Evolutionary conservation across 1,140 invertebrate species (phyloP).

Genomic region (Andricus grossulariae): DNA sequence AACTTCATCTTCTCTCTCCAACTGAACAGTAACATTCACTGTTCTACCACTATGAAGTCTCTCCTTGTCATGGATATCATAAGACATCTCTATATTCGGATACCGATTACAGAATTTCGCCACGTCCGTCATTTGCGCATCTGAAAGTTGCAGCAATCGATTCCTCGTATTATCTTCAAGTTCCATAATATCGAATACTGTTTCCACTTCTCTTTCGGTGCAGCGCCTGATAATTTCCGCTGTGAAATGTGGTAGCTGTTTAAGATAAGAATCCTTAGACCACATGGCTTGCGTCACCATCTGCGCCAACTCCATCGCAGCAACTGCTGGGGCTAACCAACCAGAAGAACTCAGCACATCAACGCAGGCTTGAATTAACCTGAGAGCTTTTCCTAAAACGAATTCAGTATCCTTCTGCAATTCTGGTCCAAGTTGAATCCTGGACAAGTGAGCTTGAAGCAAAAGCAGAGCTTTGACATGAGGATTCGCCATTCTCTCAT

Average conservation of each 20-base stretch:
- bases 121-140: conserved; percentile 96
- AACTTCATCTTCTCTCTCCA: conserved; percentile 98
- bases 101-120: conserved; percentile 99
- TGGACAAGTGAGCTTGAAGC: conserved; percentile 95
- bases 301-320: conserved; percentile 99
- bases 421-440: conserved; percentile 95
- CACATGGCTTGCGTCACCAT: conserved; percentile 99
- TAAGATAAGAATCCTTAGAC: conserved; percentile 98
- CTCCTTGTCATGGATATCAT: conserved; percentile 92
- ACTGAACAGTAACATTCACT: conserved; percentile 91
- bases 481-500: conserved; percentile 92
- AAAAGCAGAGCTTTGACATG: conserved; percentile 98
- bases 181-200: conserved; percentile 99
- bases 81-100: conserved; percentile 98
- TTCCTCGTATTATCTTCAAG: conserved; percentile 96
- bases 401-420: conserved; percentile 97
- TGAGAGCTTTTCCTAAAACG: conserved; percentile 90
- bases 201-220: conserved; percentile 93
- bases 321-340: conserved; percentile 97
- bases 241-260: conserved; percentile 97
- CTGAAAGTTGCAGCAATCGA: conserved; percentile 88
- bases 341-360: conserved; percentile 98
- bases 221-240: conserved; percentile 93
- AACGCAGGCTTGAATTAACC: conserved; percentile 98
- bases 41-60: conserved; percentile 86